These are phyloP conservation scores for Phthorimaea operculella DNA, from an alignment of 1,140 invertebrate genomes.

Conservation along the genomic window DNA sequence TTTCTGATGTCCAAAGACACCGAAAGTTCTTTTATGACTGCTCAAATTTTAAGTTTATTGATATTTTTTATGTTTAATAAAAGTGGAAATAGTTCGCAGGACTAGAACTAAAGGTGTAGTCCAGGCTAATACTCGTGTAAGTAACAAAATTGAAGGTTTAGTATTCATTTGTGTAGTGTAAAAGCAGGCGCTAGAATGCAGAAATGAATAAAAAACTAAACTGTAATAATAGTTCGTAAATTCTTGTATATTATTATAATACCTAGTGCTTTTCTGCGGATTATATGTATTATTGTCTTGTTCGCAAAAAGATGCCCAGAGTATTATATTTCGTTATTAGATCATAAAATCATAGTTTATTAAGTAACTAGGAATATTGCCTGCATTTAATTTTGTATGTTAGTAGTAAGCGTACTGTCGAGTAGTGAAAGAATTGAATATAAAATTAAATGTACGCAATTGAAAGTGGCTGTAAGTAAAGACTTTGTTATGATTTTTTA, in stretches of 20 bases:
- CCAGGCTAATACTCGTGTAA: not conserved
- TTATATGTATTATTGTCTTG: too few species aligned
- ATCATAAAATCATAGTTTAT: constrained; percentile 15
- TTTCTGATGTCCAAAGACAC: too few species aligned
- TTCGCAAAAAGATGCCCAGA: constrained; percentile 9
- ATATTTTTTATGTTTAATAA: too few species aligned
- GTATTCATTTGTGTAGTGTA: constrained; percentile 1
- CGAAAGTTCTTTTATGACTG: too few species aligned
- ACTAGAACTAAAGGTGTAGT: not conserved
- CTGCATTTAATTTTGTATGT: not conserved
- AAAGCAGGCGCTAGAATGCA: not conserved
- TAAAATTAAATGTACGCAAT: constrained; percentile 8
- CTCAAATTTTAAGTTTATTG: too few species aligned
- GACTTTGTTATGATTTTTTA: constrained; percentile 13
- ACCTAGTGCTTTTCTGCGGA: too few species aligned
- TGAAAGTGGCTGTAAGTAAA: constrained; percentile 19
- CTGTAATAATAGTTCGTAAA: not conserved
- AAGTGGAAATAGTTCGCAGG: too few species aligned
- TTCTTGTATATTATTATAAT: too few species aligned
- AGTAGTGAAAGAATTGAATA: not conserved
- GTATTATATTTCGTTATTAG: constrained; percentile 21
- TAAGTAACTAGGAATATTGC: constrained; percentile 4
- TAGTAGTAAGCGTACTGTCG: not conserved
- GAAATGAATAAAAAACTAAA: not conserved
- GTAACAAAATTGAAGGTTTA: constrained; percentile 2